phyloP scores from a whole-genome alignment of 2,113 vertebrate genomes.

The Dicaeum eximium region DNA sequence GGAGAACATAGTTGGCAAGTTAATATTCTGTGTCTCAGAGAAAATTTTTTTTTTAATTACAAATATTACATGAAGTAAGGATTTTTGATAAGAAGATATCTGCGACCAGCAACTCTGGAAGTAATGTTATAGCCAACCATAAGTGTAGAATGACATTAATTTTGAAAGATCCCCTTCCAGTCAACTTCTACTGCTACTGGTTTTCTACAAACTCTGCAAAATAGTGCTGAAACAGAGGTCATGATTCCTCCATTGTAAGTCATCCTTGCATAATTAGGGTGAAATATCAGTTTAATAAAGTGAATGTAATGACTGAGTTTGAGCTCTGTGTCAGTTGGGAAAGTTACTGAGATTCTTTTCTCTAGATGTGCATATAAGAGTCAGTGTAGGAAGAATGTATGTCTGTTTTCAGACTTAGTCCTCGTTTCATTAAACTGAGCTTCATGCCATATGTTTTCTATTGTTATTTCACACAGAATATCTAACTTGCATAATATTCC shows the following conservation, averaged over 20 bases:
- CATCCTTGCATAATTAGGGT: neutral
- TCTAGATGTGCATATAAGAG: neutral
- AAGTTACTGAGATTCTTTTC: neutral
- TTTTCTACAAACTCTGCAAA: neutral
- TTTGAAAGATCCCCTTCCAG: neutral
- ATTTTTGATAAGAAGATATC: neutral
- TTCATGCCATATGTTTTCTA: neutral
- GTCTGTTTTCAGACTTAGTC: neutral
- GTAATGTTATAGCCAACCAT: neutral
- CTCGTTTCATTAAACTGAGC: neutral
- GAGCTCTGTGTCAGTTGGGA: neutral
- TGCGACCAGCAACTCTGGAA: neutral
- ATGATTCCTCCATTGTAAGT: neutral
- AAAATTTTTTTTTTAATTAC: neutral
- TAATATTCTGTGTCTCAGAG: neutral
- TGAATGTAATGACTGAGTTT: neutral
- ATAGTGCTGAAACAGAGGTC: neutral
- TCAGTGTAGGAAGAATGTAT: neutral
- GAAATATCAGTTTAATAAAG: slow-evolving; percentile 41
- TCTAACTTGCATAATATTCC: neutral
- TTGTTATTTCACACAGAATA: neutral
- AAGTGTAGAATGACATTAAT: neutral
- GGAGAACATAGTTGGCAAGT: neutral
- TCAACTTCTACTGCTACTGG: neutral
- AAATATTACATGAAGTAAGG: neutral